Evolutionary conservation across 2,888 invertebrate genomes (phyloP), one percentile per base, ranked within the genome.

Genomic region (Leptodirus hochenwartii): DNA sequence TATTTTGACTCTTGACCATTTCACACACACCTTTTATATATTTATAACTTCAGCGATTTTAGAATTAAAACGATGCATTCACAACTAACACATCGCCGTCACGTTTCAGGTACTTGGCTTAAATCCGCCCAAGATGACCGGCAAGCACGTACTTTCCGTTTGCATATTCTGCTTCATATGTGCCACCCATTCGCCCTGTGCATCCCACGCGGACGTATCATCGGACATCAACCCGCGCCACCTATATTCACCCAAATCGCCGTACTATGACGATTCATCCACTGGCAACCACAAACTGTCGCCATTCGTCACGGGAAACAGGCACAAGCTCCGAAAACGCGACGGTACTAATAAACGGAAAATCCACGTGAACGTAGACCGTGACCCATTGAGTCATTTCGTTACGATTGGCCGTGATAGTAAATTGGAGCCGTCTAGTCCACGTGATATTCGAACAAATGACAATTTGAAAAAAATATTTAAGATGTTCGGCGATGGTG

Each of bases 111-210:
- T n/a, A n/a, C n/a, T n/a, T n/a, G n/a, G n/a, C n/a, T n/a, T n/a
- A n/a, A n/a, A n/a, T n/a, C n/a, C n/a, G n/a, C n/a, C n/a, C n/a
- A n/a, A n/a, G n/a, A n/a, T n/a, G n/a, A n/a, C n/a, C n/a, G n/a
- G n/a, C n/a, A 62, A 71, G 42, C 69, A 69, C 46, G 60, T 82
- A 33, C 70, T 81, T 42, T 74, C 78, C 9, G 79, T 80, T n/a
- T 80, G 81, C 48, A 74, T 82, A 54, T 75, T 82, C 43, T 82
- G 82, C 47, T 62, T 82, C 27, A 57, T 82, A 1, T 81, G 80
- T 46, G 78, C 80, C 2, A 71, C 79, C 8, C 79, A 79, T 45
- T 58, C 66, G 20, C 74, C 74, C 0, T 81, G 82, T 47, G 72
- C 71, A 26, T 75, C 79, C 2, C 80, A 81, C 45, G 59, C 68